Conservation (phyloP, 1,140 invertebrate species). For the Rhopalosiphum maidis region DNA sequence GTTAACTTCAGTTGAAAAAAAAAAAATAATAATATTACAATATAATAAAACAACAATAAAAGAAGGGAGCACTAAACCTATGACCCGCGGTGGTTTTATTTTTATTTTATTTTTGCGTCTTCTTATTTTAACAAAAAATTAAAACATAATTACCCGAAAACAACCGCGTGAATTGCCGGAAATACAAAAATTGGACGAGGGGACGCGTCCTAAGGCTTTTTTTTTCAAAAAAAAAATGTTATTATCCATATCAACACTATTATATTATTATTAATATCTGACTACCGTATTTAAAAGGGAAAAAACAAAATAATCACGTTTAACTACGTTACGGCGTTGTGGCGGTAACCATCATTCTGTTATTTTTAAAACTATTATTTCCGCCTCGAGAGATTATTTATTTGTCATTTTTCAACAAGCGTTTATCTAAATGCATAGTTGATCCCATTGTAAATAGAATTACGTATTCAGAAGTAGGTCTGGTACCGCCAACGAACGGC, state of each 20-base stretch:
- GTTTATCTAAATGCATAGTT: too few species aligned
- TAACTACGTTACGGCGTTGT: not conserved
- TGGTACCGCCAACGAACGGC: too few species aligned
- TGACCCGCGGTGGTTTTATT: conserved; percentile 1
- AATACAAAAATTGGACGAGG: not conserved
- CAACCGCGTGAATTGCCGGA: conserved; percentile 9
- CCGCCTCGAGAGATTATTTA: too few species aligned
- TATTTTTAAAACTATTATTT: too few species aligned
- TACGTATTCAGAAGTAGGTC: too few species aligned
- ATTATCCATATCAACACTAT: not conserved
- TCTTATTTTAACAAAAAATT: not conserved
- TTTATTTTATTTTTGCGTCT: not conserved
- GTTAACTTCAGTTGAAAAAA: not conserved
- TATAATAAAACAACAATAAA: not conserved
- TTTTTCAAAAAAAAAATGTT: not conserved
- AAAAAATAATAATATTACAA: not conserved
- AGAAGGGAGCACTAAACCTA: not conserved
- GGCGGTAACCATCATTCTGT: not conserved
- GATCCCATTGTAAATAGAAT: too few species aligned
- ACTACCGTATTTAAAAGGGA: not conserved
- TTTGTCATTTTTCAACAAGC: too few species aligned
- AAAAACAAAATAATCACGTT: not conserved
- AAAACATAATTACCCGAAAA: conserved; percentile 23
- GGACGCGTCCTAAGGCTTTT: not conserved
- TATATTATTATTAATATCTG: conserved; percentile 6